Percentiles rank a stretch among this genome's conserved stretches.
Conservation (phyloP, 1,140 invertebrate genomes). For the Drepana arcuata region DNA sequence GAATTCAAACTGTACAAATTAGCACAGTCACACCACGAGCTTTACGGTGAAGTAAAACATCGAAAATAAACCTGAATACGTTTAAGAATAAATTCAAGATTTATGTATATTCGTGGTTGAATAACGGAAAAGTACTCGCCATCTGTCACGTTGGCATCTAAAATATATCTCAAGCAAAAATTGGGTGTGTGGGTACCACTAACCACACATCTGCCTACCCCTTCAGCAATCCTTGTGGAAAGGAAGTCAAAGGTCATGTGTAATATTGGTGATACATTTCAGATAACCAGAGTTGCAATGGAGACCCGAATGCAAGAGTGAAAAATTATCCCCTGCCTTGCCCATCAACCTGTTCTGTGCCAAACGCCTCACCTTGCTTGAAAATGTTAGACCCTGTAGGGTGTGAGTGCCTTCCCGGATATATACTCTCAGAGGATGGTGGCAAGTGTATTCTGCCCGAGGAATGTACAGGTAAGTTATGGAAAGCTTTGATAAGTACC, state of each 20-base stretch:
- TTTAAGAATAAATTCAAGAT: not conserved
- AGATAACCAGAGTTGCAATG: conserved; percentile 10
- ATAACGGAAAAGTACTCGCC: not conserved
- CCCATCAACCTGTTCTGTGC: conserved; percentile 16
- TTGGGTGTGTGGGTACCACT: not conserved
- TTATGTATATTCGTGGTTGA: too few species aligned
- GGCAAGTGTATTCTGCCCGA: conserved; percentile 10
- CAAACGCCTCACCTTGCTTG: conserved; percentile 15
- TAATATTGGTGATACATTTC: not conserved
- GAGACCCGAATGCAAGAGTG: conserved; percentile 13
- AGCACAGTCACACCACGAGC: too few species aligned
- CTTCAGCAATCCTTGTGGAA: not conserved
- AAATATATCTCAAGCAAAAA: not conserved
- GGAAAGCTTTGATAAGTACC: not conserved
- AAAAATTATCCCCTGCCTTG: conserved; percentile 14
- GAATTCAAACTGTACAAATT: too few species aligned
- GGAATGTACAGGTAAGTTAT: conserved; percentile 15
- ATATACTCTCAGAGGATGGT: conserved; percentile 8
- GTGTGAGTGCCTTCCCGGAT: conserved; percentile 19
- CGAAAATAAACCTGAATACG: not conserved
- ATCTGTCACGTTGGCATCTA: not conserved
- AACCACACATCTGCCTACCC: not conserved
- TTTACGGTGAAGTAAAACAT: too few species aligned
- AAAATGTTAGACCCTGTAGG: conserved; percentile 10
- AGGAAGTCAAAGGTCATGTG: too few species aligned